Conservation (phyloP, 2,888 invertebrate species). For the Melinopterus prodromus region DNA sequence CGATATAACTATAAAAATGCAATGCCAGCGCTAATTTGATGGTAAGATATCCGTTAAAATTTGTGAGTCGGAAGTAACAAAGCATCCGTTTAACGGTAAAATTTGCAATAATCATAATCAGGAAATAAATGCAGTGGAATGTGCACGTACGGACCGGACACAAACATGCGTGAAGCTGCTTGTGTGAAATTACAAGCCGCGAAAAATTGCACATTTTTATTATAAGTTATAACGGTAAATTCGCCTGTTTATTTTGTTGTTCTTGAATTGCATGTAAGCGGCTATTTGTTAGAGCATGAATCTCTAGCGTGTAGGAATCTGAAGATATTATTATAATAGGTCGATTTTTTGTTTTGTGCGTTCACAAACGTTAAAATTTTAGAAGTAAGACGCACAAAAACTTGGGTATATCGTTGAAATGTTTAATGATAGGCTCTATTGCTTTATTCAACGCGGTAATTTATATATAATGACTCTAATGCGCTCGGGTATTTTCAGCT, state of each 20-base stretch:
- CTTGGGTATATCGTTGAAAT: not conserved
- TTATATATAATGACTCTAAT: not conserved
- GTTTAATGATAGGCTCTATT: not conserved
- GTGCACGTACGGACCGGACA: not conserved
- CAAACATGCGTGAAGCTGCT: slow-evolving; percentile 4
- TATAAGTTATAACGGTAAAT: not conserved
- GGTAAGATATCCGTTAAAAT: not conserved
- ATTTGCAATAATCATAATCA: not conserved
- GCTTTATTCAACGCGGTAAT: not conserved
- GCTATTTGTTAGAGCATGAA: not conserved
- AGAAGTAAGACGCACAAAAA: not conserved
- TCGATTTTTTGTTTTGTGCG: too few relatives aligned
- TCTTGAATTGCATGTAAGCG: not conserved
- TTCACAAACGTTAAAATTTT: too few relatives aligned
- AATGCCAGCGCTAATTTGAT: not conserved
- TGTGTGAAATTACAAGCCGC: not conserved
- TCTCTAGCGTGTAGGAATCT: not conserved
- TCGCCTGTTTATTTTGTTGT: not conserved
- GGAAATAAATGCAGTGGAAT: not conserved
- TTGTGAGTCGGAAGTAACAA: not conserved
- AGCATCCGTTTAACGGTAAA: not conserved
- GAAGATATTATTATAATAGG: not conserved
- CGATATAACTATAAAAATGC: not conserved
- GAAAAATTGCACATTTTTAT: not conserved
- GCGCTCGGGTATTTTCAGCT: not conserved